These are phyloP conservation scores for Artibeus jamaicensis DNA, from an alignment of 2,797 vertebrate species.

Conservation along the genomic window DNA sequence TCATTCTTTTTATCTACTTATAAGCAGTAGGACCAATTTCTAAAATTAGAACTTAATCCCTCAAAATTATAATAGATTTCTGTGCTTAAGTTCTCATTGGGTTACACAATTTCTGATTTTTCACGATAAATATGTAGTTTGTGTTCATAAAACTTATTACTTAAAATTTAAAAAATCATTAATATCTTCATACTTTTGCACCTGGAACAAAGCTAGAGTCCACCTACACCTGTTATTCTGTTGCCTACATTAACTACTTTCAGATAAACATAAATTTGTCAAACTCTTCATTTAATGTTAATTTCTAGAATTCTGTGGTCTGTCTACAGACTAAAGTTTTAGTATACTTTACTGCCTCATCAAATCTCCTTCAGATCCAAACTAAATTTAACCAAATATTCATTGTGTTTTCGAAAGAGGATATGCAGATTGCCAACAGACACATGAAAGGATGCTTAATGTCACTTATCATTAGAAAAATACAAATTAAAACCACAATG, in stretches of 20 bases:
- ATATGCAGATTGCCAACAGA: background rate
- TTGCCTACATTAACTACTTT: background rate
- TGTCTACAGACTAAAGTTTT: background rate
- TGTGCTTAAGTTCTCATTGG: background rate
- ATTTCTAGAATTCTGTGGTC: background rate
- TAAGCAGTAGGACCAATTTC: background rate
- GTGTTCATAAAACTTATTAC: background rate
- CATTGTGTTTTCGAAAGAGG: background rate
- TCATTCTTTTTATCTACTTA: background rate
- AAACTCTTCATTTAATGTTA: background rate
- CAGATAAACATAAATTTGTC: background rate
- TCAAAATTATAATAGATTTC: slow-evolving; percentile 4
- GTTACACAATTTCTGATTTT: background rate
- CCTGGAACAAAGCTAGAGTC: background rate
- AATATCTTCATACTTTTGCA: background rate
- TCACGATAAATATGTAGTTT: background rate
- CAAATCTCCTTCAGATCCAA: background rate
- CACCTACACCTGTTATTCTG: background rate
- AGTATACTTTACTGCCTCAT: background rate
- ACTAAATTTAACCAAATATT: background rate
- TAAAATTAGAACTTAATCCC: background rate
- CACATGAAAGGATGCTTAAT: background rate
- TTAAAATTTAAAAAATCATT: background rate
- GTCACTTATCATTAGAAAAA: background rate
- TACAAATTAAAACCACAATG: background rate